Conservation (phyloP, 2,888 invertebrate species). For the Rhaphigaster nebulosa region DNA sequence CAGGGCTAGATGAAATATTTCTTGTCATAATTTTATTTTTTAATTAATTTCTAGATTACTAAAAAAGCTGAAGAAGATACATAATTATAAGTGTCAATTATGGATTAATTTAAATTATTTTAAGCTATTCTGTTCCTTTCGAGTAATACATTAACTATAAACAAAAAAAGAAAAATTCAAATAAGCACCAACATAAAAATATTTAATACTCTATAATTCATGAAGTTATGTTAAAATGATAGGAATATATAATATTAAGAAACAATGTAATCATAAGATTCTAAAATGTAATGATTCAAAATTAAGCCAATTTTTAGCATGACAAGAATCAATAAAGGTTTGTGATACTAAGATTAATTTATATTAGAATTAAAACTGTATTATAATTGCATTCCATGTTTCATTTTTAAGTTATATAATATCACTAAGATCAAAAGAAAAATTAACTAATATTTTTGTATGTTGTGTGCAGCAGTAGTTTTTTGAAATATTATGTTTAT, state of each 20-base stretch:
- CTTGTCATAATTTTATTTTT: not conserved
- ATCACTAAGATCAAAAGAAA: not conserved
- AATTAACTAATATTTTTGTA: constrained; percentile 42
- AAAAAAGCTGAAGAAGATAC: not conserved
- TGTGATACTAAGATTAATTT: constrained; percentile 38
- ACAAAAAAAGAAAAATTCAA: not conserved
- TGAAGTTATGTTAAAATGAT: not conserved
- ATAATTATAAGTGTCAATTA: not conserved
- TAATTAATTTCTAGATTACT: not conserved
- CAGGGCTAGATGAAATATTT: not conserved
- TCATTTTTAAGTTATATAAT: not conserved
- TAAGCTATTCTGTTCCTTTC: not conserved
- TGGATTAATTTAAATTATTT: not conserved
- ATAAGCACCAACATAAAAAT: too few species aligned
- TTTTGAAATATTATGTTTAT: not conserved
- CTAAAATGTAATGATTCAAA: not conserved
- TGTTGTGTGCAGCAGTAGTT: constrained; percentile 1
- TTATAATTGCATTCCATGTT: constrained; percentile 26
- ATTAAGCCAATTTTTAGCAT: not conserved
- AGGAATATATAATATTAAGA: not conserved
- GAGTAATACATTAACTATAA: not conserved
- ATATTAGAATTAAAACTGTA: constrained; percentile 30
- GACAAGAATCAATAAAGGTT: not conserved
- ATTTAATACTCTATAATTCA: not conserved
- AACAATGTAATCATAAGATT: not conserved